Evolutionary conservation across 2,113 vertebrate genomes (phyloP).

Genomic region (Syngnathus scovelli): DNA sequence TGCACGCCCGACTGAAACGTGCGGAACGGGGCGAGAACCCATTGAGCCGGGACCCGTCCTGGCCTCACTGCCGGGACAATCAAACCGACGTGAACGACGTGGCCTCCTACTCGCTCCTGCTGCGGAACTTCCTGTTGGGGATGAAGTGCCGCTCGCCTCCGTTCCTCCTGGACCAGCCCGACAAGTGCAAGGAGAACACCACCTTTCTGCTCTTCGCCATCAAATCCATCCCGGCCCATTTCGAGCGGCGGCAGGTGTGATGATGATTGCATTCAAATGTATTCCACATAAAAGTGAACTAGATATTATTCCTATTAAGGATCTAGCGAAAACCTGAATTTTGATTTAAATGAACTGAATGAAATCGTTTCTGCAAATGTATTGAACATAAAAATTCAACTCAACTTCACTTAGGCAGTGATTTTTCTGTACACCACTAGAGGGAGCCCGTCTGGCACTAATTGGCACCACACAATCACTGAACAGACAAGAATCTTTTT

Average conservation of each 20-base stretch:
- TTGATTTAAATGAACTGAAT: too few relatives aligned
- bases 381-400: too few relatives aligned
- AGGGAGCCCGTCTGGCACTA: background rate
- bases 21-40: background rate
- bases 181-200: conserved; percentile 50
- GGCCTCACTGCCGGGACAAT: conserved; percentile 47
- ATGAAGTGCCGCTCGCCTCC: conserved; percentile 66
- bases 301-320: too few relatives aligned
- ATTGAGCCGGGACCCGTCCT: fast-evolving
- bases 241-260: conserved; percentile 52
- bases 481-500: background rate
- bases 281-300: background rate
- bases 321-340: too few relatives aligned
- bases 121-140: conserved; percentile 60
- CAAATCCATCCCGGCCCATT: conserved; percentile 65
- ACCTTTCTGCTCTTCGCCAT: conserved; percentile 68
- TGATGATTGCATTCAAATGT: background rate
- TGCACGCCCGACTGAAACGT: conserved; percentile 34
- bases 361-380: too few relatives aligned
- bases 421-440: too few relatives aligned
- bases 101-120: conserved; percentile 45
- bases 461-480: background rate
- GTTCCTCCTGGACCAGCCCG: conserved; percentile 62
- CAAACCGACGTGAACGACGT: conserved; percentile 62
- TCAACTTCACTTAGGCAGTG: too few relatives aligned